These are phyloP conservation scores for Sebastiscus tertius DNA, from an alignment of 2,797 vertebrate genomes.

Conservation along the genomic window DNA sequence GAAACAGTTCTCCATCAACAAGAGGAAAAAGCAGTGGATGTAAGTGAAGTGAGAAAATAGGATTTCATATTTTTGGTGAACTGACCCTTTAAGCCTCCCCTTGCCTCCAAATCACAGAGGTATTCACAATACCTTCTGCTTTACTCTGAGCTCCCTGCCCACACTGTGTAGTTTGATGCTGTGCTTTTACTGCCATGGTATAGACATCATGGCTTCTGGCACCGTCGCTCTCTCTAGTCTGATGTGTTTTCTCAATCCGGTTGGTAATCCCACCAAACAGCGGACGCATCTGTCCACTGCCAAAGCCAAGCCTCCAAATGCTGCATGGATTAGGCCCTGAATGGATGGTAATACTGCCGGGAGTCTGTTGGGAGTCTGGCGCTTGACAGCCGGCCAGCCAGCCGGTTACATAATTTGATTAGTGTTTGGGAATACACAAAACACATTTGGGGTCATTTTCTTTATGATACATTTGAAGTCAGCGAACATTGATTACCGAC, in stretches of 20 bases:
- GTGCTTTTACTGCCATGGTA: conserved; percentile 29
- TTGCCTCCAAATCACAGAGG: background rate
- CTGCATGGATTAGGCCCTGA: conserved; percentile 72
- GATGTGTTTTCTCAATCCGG: conserved; percentile 74
- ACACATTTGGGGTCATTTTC: conserved; percentile 50
- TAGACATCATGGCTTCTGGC: conserved; percentile 48
- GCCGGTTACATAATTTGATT: conserved; percentile 72
- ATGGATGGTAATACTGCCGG: conserved; percentile 62
- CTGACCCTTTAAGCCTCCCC: background rate
- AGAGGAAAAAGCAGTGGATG: background rate
- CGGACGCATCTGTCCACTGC: conserved; percentile 68
- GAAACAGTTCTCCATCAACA: too few relatives aligned
- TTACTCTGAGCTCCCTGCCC: background rate
- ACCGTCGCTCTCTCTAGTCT: conserved; percentile 31
- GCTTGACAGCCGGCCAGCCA: conserved; percentile 54
- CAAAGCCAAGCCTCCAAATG: conserved; percentile 71
- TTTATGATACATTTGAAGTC: conserved; percentile 42
- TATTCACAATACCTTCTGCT: conserved; percentile 1
- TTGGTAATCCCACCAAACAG: conserved; percentile 76
- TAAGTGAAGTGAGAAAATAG: background rate
- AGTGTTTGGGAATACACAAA: conserved; percentile 58
- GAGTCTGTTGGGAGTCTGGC: conserved; percentile 63
- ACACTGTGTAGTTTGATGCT: background rate
- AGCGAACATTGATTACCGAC: conserved; percentile 16
- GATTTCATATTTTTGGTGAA: conserved; percentile 1